Percentiles rank a stretch among this genome's conserved stretches.
These are phyloP conservation scores for Drosophila prolongata DNA, from an alignment of 2,888 invertebrate species.

Conservation along the genomic window DNA sequence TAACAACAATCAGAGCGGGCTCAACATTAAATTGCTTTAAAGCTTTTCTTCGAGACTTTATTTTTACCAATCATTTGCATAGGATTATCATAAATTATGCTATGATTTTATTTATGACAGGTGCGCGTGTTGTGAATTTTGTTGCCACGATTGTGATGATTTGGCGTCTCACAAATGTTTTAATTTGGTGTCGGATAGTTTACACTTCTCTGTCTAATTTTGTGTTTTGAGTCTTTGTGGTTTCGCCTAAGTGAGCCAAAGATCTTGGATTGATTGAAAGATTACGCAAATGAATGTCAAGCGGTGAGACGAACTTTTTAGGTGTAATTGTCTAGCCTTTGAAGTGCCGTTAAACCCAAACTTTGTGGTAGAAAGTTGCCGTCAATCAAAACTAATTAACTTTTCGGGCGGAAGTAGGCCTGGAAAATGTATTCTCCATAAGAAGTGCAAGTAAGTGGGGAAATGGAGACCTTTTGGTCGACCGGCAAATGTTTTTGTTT, in stretches of 20 bases:
- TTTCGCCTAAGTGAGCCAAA: constrained; percentile 8
- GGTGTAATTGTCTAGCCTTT: constrained; percentile 27
- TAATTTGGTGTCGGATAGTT: constrained; percentile 50
- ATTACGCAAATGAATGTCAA: constrained; percentile 62
- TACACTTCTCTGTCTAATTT: constrained; percentile 39
- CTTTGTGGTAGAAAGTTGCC: constrained; percentile 24
- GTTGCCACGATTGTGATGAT: constrained; percentile 31
- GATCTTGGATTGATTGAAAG: constrained; percentile 55
- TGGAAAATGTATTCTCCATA: neutral
- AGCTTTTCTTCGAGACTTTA: constrained; percentile 15
- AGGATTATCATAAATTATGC: constrained; percentile 73
- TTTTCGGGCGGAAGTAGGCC: neutral
- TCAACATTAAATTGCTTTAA: constrained; percentile 15
- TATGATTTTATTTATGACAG: constrained; percentile 64
- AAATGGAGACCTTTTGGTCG: constrained; percentile 2
- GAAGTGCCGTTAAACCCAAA: constrained; percentile 17
- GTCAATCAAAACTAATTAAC: constrained; percentile 29
- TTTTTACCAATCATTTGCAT: constrained; percentile 53
- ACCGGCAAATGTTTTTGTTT: constrained; percentile 14
- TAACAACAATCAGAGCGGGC: constrained; percentile 9
- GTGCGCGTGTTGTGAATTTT: constrained; percentile 40
- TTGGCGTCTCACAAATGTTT: constrained; percentile 37
- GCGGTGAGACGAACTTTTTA: constrained; percentile 39
- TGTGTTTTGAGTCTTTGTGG: constrained; percentile 20
- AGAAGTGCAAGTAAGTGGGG: neutral